phyloP scores from a whole-genome alignment of 2,113 vertebrate genomes.

The Corythaeola cristata region DNA sequence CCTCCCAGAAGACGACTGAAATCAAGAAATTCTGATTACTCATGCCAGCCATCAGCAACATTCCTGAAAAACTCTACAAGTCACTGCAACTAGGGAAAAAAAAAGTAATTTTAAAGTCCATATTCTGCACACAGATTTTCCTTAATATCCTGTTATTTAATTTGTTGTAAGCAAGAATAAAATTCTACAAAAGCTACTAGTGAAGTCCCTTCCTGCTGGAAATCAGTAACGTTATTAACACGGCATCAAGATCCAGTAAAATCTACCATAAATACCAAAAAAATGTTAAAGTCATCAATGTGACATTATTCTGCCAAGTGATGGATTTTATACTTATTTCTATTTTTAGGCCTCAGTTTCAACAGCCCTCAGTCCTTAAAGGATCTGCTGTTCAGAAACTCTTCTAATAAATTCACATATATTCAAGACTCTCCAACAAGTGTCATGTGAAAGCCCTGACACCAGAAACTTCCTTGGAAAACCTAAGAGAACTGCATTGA shows the following conservation, averaged over 20 bases:
- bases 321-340: background rate
- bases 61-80: background rate
- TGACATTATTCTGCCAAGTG: background rate
- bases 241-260: background rate
- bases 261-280: background rate
- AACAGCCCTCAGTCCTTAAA: background rate
- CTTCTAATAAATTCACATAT: background rate
- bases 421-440: background rate
- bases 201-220: background rate
- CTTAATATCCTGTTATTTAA: background rate
- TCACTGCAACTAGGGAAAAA: background rate
- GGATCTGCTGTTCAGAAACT: background rate
- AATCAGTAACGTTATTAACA: background rate
- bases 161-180: background rate
- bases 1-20: background rate
- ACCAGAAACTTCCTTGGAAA: background rate
- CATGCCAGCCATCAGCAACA: background rate
- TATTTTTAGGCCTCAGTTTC: background rate
- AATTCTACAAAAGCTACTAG: background rate
- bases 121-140: background rate
- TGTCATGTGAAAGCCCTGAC: background rate
- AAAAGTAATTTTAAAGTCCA: background rate
- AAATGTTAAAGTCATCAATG: background rate
- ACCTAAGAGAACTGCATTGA: background rate
- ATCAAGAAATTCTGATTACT: background rate